These are phyloP conservation scores for Telenomus remus DNA, from an alignment of 1,140 invertebrate species.

Conservation along the genomic window DNA sequence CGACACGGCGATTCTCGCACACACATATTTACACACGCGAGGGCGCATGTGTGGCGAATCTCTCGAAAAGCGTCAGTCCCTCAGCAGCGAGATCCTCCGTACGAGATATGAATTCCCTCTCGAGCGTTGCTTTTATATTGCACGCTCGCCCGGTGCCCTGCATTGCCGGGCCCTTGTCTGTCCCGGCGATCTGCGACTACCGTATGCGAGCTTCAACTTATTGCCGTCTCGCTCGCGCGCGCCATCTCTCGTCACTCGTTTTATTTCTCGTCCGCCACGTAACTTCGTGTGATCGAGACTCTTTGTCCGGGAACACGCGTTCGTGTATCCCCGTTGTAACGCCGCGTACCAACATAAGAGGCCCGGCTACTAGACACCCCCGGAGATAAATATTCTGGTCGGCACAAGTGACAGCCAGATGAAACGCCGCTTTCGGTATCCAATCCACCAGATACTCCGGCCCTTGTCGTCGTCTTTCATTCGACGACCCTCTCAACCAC, in stretches of 20 bases:
- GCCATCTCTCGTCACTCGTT: conserved; percentile 23
- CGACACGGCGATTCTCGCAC: conserved; percentile 33
- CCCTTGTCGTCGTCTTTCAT: too few relatives aligned
- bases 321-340: conserved; percentile 49
- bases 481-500: too few relatives aligned
- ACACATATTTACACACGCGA: conserved; percentile 4
- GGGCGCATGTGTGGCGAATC: conserved; percentile 38
- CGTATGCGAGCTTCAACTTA: conserved; percentile 69
- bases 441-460: too few relatives aligned
- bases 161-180: conserved; percentile 74
- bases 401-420: conserved; percentile 23
- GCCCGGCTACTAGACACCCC: conserved; percentile 25
- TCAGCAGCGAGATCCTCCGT: conserved; percentile 73
- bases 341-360: conserved; percentile 33
- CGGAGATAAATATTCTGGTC: conserved; percentile 27
- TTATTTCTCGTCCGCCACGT: conserved; percentile 11
- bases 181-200: conserved; percentile 73
- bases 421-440: too few relatives aligned
- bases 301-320: conserved; percentile 46
- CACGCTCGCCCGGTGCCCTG: conserved; percentile 71
- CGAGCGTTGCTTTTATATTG: conserved; percentile 72
- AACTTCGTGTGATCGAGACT: conserved; percentile 26
- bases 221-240: conserved; percentile 27
- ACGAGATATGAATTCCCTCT: conserved; percentile 70
- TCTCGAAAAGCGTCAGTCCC: conserved; percentile 74